Base-by-base conservation (phyloP, 2,888 invertebrate genomes). In the Crioceris asparagi region DNA sequence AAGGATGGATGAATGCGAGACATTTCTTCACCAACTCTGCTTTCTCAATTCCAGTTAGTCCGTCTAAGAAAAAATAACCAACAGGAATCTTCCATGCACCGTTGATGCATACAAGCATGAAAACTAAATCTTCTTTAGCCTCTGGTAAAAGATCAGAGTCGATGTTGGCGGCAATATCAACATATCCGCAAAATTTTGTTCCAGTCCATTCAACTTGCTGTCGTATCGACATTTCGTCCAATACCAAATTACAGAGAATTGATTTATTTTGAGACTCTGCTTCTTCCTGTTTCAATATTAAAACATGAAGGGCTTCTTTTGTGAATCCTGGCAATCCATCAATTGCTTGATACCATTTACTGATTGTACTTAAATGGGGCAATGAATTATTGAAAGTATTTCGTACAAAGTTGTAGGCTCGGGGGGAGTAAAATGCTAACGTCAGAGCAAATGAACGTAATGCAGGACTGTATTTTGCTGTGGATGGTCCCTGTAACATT, bases 211-310 rank as follows among this genome's bases (percentile, higher is more conserved):
- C 31, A 31, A 31, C 4, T 18, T 48, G 38, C 32, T 47, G 38
- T 14, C 48, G 43, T 16, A 56, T 53, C 4, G 49, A 41, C 51
- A 56, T 56, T 44, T 56, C 52, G 35, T 53, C 51, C 6, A 54
- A 31, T 2, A 53, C 41, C 12, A 56, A 29, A 40, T 44, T 48
- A 32, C 49, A 50, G 14, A 47, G 19, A 15, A 49, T 6, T 5
- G 4, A 16, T 4, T 3, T 32, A 25, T 27, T 11, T 27, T 27
- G 12, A 3, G 7, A 12, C n/a, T 23, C 11, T 19, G 32, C 36
- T 33, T 38, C 32, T 32, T 31, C 10, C 6, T 17, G 14, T 25
- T 40, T 40, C 16, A 34, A 7, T 38, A 42, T 40, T 8, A 51
- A 31, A 19, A 46, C 43, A 6, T 36, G 17, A 3, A 51, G 38